A percentile compares a stretch with the other conserved stretches of the same genome.
phyloP scores from a whole-genome alignment of 2,888 invertebrate species.

The Mythimna pallens region DNA sequence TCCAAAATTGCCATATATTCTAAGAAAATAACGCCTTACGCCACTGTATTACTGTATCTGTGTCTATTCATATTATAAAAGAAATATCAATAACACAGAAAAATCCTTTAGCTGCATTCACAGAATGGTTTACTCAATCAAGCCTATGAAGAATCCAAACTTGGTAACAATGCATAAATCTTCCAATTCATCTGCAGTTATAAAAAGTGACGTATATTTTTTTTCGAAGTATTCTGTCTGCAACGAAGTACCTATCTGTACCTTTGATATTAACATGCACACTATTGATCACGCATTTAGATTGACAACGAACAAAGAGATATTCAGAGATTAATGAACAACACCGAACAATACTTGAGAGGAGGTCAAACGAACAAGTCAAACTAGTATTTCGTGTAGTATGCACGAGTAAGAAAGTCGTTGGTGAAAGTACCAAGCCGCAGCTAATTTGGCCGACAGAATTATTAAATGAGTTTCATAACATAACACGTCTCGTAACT shows the following conservation, averaged over 20 bases:
- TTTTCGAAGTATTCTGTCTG: slow-evolving; percentile 57
- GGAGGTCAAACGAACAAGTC: slow-evolving; percentile 81
- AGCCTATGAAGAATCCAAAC: slow-evolving; percentile 20
- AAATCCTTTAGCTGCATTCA: background rate
- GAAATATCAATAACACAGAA: background rate
- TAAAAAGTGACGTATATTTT: slow-evolving; percentile 26
- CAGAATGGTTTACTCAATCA: slow-evolving; percentile 13
- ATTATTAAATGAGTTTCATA: slow-evolving; percentile 86
- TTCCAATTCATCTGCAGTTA: slow-evolving; percentile 20
- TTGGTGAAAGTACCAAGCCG: slow-evolving; percentile 86
- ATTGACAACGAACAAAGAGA: slow-evolving; percentile 76
- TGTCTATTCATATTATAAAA: background rate
- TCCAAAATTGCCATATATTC: background rate
- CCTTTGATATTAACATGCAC: slow-evolving; percentile 75
- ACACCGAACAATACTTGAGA: slow-evolving; percentile 77
- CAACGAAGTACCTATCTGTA: slow-evolving; percentile 57
- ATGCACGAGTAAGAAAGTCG: slow-evolving; percentile 82
- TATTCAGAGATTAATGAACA: slow-evolving; percentile 74
- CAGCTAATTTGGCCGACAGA: slow-evolving; percentile 82
- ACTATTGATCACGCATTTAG: slow-evolving; percentile 69
- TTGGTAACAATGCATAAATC: slow-evolving; percentile 15
- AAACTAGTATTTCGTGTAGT: slow-evolving; percentile 73
- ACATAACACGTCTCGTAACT: slow-evolving; percentile 83
- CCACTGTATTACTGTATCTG: background rate
- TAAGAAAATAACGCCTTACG: background rate